Conservation (phyloP, 2,888 invertebrate genomes). For the Nomada fabriciana region DNA sequence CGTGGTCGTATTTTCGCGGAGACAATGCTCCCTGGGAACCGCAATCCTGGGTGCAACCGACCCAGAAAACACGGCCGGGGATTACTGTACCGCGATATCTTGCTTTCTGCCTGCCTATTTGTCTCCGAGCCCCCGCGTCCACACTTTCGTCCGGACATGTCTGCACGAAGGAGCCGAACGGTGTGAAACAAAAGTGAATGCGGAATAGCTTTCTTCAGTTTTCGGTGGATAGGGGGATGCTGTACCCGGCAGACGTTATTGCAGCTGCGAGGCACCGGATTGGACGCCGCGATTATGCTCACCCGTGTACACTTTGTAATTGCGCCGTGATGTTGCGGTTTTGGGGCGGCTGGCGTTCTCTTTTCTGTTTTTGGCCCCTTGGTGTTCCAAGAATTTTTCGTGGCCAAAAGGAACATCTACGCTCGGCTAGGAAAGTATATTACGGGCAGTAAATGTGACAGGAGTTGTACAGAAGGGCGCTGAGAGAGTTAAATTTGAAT, state of each 20-base stretch:
- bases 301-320: neutral
- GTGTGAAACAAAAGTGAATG: conserved; percentile 49
- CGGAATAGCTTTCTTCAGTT: conserved; percentile 7
- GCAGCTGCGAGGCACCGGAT: neutral
- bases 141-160: conserved; percentile 55
- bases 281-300: neutral
- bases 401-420: too few relatives aligned
- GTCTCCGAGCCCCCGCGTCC: conserved; percentile 57
- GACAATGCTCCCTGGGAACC: conserved; percentile 71
- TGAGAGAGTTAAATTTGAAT: too few relatives aligned
- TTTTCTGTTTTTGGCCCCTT: too few relatives aligned
- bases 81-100: conserved; percentile 71
- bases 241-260: conserved; percentile 13
- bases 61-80: conserved; percentile 70
- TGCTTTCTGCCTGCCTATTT: conserved; percentile 62
- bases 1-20: conserved; percentile 68
- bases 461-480: too few relatives aligned
- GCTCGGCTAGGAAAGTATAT: too few relatives aligned
- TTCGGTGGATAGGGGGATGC: neutral
- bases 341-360: too few relatives aligned
- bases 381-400: too few relatives aligned
- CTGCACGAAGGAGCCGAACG: conserved; percentile 45
- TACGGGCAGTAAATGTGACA: too few relatives aligned
- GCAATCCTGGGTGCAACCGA: conserved; percentile 74
- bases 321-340: neutral